Evolutionary conservation across 2,113 vertebrate species (phyloP), one percentile per base, ranked within the genome.

Genomic region (Phalacrocorax brasilianus): DNA sequence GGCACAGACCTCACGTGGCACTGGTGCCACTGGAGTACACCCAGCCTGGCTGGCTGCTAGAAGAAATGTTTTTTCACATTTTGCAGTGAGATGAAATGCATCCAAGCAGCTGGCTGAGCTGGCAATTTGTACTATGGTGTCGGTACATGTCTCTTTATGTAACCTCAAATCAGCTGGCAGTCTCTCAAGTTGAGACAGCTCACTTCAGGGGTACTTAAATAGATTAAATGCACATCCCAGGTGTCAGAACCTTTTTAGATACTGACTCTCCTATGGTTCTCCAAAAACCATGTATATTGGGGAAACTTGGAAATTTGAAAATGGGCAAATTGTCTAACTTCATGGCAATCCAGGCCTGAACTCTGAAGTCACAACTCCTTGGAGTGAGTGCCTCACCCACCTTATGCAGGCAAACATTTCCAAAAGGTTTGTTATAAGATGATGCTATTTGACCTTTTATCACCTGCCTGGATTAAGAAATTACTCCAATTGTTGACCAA

Each of bases 151-250:
- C 47, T 91, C 78, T 92, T 50, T 38, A 68, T 62, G 71, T 77
- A 67, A 85, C 78, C 63, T 65, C 84, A 76, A 86, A 73, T 76
- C 65, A 94, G n/a, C n/a, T 82, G 72, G 52, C 66, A 72, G 91
- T 66, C 61, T 84, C 58, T 62, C 73, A 78, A 72, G 71, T 0
- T 0, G 13, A 78, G 28, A 68, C 32, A 77, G 44, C 49, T 91
- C 84, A 45, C 22, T 87, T 80, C 14, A 63, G n/a, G 56, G n/a
- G 22, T 32, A 59, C 23, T 91, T 70, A 62, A 8, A 68, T 22
- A 28, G 45, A 81, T 56, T 76, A 85, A 79, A 87, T 40, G 58
- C 28, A 70, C 18, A 78, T 13, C 16, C 10, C 22, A 49, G 7
- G 5, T 67, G 38, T 30, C 78, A 93, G 62, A 82, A 68, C 8